Evolutionary conservation across 2,797 vertebrate species (phyloP).

Genomic region (Taenioides sp.): DNA sequence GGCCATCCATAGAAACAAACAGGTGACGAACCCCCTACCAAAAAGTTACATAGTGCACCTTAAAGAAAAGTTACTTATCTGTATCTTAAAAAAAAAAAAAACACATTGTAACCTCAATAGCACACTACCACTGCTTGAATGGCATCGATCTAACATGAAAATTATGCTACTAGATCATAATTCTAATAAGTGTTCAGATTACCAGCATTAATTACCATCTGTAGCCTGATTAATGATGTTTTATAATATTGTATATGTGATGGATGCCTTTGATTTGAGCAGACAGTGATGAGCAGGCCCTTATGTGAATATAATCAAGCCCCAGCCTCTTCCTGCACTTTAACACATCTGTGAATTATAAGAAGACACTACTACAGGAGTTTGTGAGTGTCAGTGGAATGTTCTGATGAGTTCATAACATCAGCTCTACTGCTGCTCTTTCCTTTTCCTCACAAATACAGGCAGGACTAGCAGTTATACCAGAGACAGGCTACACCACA

Average conservation of each 20-base stretch:
- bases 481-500: neutral
- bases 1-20: no score
- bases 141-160: neutral
- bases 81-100: neutral
- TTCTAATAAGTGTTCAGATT: neutral
- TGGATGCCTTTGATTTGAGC: neutral
- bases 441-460: constrained; percentile 15
- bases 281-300: constrained; percentile 4
- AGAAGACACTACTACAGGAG: neutral
- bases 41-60: no score
- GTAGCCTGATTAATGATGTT: neutral
- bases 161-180: neutral
- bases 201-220: neutral
- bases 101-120: neutral
- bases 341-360: constrained; percentile 7
- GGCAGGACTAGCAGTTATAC: constrained; percentile 13
- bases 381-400: constrained; percentile 2
- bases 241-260: neutral
- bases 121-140: no score
- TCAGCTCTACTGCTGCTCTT: neutral
- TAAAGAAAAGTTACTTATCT: no score
- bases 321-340: neutral
- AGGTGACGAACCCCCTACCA: no score
- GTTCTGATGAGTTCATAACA: neutral
- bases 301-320: constrained; percentile 2